Base-by-base conservation (phyloP, 35 echinoderm and acorn worm species). In the Patiria miniata region DNA sequence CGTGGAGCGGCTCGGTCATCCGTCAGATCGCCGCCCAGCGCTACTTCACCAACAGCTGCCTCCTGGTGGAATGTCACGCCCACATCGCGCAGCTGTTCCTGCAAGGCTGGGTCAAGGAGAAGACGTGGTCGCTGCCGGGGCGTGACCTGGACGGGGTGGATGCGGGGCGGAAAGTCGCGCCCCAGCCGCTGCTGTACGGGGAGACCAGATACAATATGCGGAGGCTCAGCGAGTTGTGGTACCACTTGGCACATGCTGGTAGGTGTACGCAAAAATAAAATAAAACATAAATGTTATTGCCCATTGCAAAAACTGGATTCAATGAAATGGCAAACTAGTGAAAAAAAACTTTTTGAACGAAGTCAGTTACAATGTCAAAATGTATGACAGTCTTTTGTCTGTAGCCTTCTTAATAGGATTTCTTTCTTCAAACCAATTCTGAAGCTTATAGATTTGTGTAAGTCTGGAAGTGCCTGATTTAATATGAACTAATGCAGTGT, bases 191-290 rank as follows among this genome's bases (percentile, higher is more conserved):
- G 37, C 86, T 98, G 19, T 98, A 94, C 39, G 96, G 96, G 0
- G 86, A 98, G 86, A 92, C 89, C 0, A 91, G 89, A 61, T 94
- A 98, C 36, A 98, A 98, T 53, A 79, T 94, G 21, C 79, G 96
- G 19, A 51, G 96, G 39, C 65, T 98, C 3, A 98, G 92, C 68
- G 96, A 98, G 79, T 89, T 98, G 1, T 98, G 96, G 96, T 88
- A 86, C 52, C 96, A 98, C 78, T 83, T 98, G 26, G 81, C 93
- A n/a, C 73, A 89, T 80, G 61, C 85, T 73, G 92, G 96, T 98
- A 65, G 68, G 95, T 87, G 42, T 47, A 4, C 42, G 42, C 42
- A 47, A 47, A 47, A 47, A 12, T 12, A 47, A 4, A 47, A 47
- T 6, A 6, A 47, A 47, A 6, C 12, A 47, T 47, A 47, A 47